Percentiles rank a stretch among this genome's conserved stretches.
phyloP scores from a whole-genome alignment of 2,113 vertebrate species.

The Neomonachus schauinslandi region DNA sequence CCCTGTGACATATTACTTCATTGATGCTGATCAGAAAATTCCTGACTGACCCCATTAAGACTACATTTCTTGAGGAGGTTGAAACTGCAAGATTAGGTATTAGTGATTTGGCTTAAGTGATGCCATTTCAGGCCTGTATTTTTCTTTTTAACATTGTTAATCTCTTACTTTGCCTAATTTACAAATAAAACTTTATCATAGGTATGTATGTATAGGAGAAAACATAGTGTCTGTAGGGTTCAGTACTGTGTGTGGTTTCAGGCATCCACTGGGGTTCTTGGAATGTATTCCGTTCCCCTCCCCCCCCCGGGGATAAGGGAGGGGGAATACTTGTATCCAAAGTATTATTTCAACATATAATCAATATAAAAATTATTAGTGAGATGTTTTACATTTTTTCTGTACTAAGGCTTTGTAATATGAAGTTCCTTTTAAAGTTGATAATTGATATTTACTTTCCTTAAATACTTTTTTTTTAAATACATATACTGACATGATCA shows the following conservation, averaged over 20 bases:
- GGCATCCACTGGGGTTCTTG: not conserved
- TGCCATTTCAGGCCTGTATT: not conserved
- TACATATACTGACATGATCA: not conserved
- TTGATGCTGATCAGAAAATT: not conserved
- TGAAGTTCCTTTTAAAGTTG: constrained; percentile 7
- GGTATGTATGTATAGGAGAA: not conserved
- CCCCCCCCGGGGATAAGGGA: not conserved
- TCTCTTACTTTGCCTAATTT: not conserved
- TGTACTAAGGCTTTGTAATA: not conserved
- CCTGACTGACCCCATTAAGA: not conserved
- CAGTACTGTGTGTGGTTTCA: not conserved
- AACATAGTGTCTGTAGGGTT: not conserved
- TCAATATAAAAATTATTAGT: not conserved
- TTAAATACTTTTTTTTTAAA: not conserved
- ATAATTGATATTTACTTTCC: not conserved
- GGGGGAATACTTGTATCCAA: not conserved
- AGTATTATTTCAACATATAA: not conserved
- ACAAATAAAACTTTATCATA: not conserved
- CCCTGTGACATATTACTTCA: not conserved
- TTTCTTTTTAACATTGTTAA: not conserved
- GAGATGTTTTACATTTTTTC: not conserved
- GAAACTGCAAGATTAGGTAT: not conserved
- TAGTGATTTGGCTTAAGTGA: not conserved
- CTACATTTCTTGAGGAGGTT: not conserved
- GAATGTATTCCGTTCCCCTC: too few relatives aligned